Base-by-base conservation (phyloP, 92 coral and sea anemone species). In the Zoanthus sansibaricus region DNA sequence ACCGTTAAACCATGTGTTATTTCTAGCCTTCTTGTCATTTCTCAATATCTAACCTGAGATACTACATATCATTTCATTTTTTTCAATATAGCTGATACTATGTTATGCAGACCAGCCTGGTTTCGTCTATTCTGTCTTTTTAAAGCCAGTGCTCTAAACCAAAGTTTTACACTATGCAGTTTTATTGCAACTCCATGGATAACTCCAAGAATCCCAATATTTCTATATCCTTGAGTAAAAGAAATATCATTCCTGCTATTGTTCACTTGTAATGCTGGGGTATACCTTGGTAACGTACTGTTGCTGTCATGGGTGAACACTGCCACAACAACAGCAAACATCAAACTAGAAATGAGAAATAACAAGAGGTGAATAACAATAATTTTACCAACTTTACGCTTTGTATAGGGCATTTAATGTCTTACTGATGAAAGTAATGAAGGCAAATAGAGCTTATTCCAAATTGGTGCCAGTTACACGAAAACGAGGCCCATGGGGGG, bases 21-120 rank as follows among this genome's bases (percentile, higher is more conserved):
- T 72, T 87, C 82, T 37, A 79, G 86, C 78, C 89, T 76, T 76
- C 79, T 86, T 11, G 89, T 86, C 85, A 86, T 86, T 20, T 77
- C 89, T 2, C 85, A 77, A 86, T 86, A 86, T 1, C 42, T 3
- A 33, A 33, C 42, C 42, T 33, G 42, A 33, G 42, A 33, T 33
- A 1, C 42, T 33, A 33, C 42, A 33, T 33, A 33, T 33, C 42
- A 1, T 33, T 33, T 3, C 42, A 33, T 33, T 33, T 33, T 3
- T 33, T 33, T 33, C 42, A 33, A 33, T 33, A 33, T 33, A 33
- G 42, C 42, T 33, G 42, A 33, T 33, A 33, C 42, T 33, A 33
- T 33, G 42, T 33, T 33, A 33, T 33, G 42, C 42, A 33, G 13
- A 52, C 8, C 1, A 21, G 76, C 76, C 6, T 71, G 76, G 32